Percentiles rank a stretch among this genome's conserved stretches.
Conservation (phyloP, 2,113 vertebrate species). For the Hippocampus barbouri region DNA sequence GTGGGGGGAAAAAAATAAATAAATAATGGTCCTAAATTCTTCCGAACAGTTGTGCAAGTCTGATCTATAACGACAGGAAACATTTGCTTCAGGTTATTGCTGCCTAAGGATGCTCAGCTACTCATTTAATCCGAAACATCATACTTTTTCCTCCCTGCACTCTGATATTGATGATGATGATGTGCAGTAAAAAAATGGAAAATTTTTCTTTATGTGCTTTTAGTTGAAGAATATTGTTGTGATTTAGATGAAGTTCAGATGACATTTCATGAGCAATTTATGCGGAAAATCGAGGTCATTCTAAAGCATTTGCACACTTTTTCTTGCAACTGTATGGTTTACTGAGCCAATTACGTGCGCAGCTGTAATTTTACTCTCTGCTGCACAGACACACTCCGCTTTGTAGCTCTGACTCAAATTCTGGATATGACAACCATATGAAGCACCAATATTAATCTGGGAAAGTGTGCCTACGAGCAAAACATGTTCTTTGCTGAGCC, state of each 20-base stretch:
- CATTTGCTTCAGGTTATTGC: no score
- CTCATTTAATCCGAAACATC: no score
- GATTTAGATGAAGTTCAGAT: neutral
- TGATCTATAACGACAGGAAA: no score
- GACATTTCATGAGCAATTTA: neutral
- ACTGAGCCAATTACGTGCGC: constrained; percentile 25
- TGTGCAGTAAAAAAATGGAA: constrained; percentile 1
- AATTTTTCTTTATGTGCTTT: neutral
- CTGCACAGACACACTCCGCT: neutral
- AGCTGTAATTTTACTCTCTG: constrained; percentile 21
- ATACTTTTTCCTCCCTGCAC: no score
- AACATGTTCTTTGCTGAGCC: constrained; percentile 31
- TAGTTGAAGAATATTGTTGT: neutral
- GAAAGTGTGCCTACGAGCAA: constrained; percentile 41
- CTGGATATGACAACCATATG: constrained; percentile 30
- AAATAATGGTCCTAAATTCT: no score
- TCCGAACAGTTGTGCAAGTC: no score
- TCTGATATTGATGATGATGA: no score
- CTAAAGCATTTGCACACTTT: neutral
- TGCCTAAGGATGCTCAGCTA: no score
- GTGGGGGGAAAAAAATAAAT: no score
- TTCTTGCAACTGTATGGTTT: neutral
- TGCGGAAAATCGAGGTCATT: neutral
- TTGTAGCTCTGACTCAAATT: constrained; percentile 35
- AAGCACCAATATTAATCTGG: constrained; percentile 34